These are phyloP conservation scores for Catocala sponsa DNA, from an alignment of 2,888 invertebrate genomes.

Conservation along the genomic window DNA sequence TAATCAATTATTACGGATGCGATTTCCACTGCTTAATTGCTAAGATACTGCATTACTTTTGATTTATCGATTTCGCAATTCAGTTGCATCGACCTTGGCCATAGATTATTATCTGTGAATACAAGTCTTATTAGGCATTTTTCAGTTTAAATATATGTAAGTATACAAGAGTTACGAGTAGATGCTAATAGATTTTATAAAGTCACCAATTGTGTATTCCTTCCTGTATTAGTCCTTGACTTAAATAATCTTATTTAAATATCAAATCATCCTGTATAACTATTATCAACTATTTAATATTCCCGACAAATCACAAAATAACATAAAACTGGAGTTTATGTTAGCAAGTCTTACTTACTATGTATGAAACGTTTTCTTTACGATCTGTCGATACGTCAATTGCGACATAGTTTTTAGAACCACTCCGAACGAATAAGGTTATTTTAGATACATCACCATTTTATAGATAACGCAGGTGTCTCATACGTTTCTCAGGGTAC, in stretches of 20 bases:
- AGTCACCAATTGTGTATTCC: too few species aligned
- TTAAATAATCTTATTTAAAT: constrained; percentile 7
- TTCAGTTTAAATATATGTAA: too few species aligned
- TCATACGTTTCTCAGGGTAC: constrained; percentile 21
- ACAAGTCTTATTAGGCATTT: too few species aligned
- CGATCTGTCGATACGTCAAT: constrained; percentile 21
- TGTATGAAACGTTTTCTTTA: constrained; percentile 17
- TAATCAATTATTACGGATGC: too few species aligned
- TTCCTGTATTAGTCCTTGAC: not conserved
- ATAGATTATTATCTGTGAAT: too few species aligned
- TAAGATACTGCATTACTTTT: too few species aligned
- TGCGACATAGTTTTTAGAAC: constrained; percentile 18
- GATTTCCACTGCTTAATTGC: too few species aligned
- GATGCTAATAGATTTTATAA: not conserved
- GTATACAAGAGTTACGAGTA: too few species aligned
- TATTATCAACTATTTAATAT: constrained; percentile 10
- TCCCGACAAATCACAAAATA: constrained; percentile 15
- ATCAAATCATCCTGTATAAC: not conserved
- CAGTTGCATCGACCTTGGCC: too few species aligned
- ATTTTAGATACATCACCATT: constrained; percentile 12
- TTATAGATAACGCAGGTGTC: constrained; percentile 10
- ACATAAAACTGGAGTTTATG: constrained; percentile 19
- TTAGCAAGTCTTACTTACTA: constrained; percentile 9
- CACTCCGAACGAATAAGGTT: constrained; percentile 18
- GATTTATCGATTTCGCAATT: too few species aligned